phyloP scores from a whole-genome alignment of 2,113 vertebrate species.

The Kobus ellipsiprymnus region DNA sequence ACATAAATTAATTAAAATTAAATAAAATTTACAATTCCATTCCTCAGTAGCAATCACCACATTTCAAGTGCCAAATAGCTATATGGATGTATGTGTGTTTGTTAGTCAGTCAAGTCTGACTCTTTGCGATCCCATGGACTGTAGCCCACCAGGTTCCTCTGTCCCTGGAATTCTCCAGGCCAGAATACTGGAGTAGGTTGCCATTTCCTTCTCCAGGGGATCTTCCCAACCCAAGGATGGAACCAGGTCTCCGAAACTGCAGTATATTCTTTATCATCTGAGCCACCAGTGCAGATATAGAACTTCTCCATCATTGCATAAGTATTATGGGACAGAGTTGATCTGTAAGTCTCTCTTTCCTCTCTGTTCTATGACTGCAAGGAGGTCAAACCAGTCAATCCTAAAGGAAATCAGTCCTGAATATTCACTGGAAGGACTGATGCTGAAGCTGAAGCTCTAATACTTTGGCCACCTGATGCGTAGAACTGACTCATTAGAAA shows the following conservation, averaged over 20 bases:
- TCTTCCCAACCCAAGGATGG: background rate
- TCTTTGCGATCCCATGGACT: fast-evolving
- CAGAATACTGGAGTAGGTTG: background rate
- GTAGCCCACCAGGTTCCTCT: background rate
- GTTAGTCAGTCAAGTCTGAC: background rate
- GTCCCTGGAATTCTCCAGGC: background rate
- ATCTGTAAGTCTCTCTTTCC: background rate
- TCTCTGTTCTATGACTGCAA: background rate
- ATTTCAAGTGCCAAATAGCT: background rate
- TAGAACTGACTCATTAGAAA: background rate
- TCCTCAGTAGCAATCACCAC: background rate
- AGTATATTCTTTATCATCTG: background rate
- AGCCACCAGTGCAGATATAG: background rate
- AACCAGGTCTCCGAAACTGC: background rate
- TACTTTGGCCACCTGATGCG: background rate
- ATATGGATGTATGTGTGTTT: background rate
- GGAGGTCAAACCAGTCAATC: background rate
- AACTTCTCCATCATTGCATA: background rate
- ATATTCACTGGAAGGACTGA: background rate
- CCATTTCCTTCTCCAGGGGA: background rate
- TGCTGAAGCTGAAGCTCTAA: background rate
- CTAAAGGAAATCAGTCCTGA: background rate
- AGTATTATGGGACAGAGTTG: background rate
- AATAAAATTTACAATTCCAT: background rate
- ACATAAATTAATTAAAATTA: background rate